These are phyloP conservation scores for Nipponia nippon DNA, from an alignment of 2,113 vertebrate genomes.

Conservation along the genomic window DNA sequence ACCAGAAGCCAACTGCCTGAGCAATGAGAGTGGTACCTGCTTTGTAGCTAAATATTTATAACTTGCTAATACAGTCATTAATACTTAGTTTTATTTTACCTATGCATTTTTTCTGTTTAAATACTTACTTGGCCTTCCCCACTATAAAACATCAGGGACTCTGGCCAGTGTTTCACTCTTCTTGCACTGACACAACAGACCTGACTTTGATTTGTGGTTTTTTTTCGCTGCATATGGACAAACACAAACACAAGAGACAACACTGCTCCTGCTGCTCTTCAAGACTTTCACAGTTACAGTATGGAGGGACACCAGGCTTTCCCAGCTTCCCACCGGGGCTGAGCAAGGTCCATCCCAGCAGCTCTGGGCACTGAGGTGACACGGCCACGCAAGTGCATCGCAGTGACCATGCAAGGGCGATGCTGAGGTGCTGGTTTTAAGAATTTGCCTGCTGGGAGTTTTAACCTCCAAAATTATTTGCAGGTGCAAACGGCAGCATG, in stretches of 20 bases:
- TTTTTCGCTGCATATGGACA: neutral
- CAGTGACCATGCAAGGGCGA: fast-evolving
- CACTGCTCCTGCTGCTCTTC: neutral
- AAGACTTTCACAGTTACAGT: neutral
- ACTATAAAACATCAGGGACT: neutral
- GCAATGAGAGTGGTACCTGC: neutral
- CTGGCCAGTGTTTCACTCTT: neutral
- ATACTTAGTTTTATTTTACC: neutral
- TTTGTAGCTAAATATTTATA: conserved; percentile 13
- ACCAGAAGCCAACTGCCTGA: neutral
- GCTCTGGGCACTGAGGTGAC: neutral
- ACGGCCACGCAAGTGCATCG: fast-evolving
- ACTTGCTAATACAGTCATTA: neutral
- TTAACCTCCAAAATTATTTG: neutral
- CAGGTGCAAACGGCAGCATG: neutral
- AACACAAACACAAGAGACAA: neutral
- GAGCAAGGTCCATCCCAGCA: neutral
- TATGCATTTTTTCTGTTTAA: neutral
- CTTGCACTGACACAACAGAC: neutral
- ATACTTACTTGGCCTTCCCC: neutral
- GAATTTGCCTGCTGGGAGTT: neutral
- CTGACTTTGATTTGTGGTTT: neutral
- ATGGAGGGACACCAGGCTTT: neutral
- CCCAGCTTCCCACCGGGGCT: neutral
- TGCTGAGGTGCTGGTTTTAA: neutral